Evolutionary conservation across 2,888 invertebrate species (phyloP), one percentile per base, ranked within the genome.

Genomic region (Clusia tigrina): DNA sequence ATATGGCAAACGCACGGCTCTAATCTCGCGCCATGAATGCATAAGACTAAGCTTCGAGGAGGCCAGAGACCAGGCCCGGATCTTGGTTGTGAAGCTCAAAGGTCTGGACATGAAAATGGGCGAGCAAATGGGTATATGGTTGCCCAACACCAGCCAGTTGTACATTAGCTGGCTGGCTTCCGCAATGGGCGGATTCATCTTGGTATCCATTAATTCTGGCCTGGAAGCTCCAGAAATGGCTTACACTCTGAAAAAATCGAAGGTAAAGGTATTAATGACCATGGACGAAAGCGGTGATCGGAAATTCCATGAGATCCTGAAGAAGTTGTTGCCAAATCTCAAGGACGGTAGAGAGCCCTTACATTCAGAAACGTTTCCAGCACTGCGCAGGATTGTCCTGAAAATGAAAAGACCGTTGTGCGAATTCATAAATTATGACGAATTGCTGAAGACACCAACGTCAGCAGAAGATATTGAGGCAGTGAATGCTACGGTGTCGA

Each of bases 81-180:
- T 83, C 62, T 78, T 93, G 2, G 92, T 92, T 0, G 88, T 89
- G 9, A 91, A 91, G 5, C 84, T 94, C 0, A 69, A 86, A 23
- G 85, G 86, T 26, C 73, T 91, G 20, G 93, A 92, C 0, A 74
- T 94, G 23, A 78, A 87, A 60, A 86, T 83, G 52, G 92, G 92
- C 0, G 93, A 94, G 75, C 83, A 90, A 22, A 76, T 95, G 9
- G 94, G 90, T 0, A 84, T 94, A 20, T 93, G 91, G 91, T 88
- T 90, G 0, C 91, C 92, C 0, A 94, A 93, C 81, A 84, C 86
- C 25, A 80, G 87, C 42, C 90, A 93, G 78, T 95, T 94, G 94
- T 86, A 89, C 62, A 72, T 92, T 0, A 83, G 88, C 0, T 88
- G 89, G 74, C 84, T 90, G 76, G 93, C 91, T 0, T 87, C 89